Base-by-base conservation (phyloP, 2,113 vertebrate species). In the Syngnathus scovelli region DNA sequence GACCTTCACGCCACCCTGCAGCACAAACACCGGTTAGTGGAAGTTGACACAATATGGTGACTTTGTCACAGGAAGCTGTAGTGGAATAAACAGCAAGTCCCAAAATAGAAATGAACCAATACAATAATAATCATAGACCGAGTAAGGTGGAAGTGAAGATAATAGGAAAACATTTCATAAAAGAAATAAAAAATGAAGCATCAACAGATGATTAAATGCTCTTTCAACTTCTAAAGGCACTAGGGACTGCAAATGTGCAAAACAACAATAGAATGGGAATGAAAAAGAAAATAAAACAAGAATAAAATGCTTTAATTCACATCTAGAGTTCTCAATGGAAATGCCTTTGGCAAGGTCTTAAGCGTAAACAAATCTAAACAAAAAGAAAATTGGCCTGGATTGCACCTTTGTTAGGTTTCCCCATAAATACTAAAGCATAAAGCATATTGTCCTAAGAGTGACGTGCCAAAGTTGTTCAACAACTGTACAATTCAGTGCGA, bases 1-100 rank as follows among this genome's bases (percentile, higher is more conserved):
- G 78, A 99, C 96, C 88, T 99, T 99, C 69, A 99, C 97, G 64
- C 97, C 97, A 70, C 97, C 97, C 97, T 99, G 87, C 13, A 61
- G 69, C 60, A 84, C 44, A 83, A 61, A 72, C 27, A 74, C 49
- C 18, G n/a, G 6, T 78, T 39, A 70, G 54, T 67, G 13, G 63
- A 9, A 61, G 38, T 46, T 41, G 37, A 36, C 7, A 66, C 8
- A 61, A 7, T 13, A 13, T 39, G 27, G 36, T 36, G 59, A 46
- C 46, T 38, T 62, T 66, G n/a, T 65, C 51, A 13, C 46, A 44
- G n/a, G 4, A 36, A 61, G 46, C 41, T 39, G 33, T 23, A 11
- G 16, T 36, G 49, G 10, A 33, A 16, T 19, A 37, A 49, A 33
- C 7, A 33, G 23, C 10, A 44, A 8, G n/a, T 48, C 55, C 36